Conservation (phyloP, 2,888 invertebrate species). For the Norana najaformis region DNA sequence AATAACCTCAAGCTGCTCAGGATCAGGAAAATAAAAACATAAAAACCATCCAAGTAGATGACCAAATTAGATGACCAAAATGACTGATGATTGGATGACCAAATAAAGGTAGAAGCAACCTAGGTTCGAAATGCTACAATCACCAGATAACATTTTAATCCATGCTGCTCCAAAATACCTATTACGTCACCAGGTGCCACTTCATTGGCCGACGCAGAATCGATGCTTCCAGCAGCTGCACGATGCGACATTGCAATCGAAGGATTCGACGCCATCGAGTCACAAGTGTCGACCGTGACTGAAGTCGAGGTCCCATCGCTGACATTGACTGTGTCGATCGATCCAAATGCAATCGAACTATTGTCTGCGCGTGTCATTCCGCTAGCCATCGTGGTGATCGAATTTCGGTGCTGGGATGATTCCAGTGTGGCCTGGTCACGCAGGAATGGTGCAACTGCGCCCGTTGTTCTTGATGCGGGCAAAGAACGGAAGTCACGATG, state of each 20-base stretch:
- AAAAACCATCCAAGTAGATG: not conserved
- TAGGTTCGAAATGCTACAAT: too few species aligned
- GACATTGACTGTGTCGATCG: constrained; percentile 65
- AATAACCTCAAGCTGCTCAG: too few species aligned
- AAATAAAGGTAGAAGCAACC: too few species aligned
- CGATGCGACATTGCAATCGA: constrained; percentile 67
- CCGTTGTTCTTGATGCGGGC: not conserved
- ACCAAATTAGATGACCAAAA: too few species aligned
- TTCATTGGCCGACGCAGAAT: constrained; percentile 57
- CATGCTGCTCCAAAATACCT: too few species aligned
- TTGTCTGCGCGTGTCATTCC: constrained; percentile 55
- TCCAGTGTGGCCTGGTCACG: not conserved
- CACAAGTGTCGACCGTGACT: constrained; percentile 68
- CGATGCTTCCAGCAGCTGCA: constrained; percentile 67
- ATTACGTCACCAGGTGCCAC: constrained; percentile 53
- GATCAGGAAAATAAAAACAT: not conserved
- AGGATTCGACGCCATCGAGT: constrained; percentile 63
- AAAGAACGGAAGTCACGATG: not conserved
- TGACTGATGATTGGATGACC: not conserved
- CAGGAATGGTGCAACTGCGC: not conserved
- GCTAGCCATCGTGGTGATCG: constrained; percentile 56
- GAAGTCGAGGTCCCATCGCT: constrained; percentile 65
- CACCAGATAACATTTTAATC: too few species aligned
- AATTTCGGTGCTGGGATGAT: constrained; percentile 47
- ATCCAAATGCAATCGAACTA: constrained; percentile 63